Evolutionary conservation across 2,888 invertebrate genomes (phyloP), one percentile per base, ranked within the genome.

Genomic region (Pachymerium ferrugineum): DNA sequence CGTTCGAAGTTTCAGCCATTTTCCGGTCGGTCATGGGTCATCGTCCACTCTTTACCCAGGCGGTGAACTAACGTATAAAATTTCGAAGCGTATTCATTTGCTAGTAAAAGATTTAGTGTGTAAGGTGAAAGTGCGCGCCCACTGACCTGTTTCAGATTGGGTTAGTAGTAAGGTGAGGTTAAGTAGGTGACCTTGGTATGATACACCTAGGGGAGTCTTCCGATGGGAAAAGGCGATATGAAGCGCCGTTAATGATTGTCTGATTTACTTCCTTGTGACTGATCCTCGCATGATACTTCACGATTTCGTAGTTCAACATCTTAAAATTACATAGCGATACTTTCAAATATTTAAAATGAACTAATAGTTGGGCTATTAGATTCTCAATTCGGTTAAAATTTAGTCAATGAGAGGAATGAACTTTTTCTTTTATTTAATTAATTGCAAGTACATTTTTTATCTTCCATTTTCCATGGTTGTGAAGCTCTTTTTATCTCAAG

Each of bases 11-110:
- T 14, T 62, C 62, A 62, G n/a, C 25, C 14, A 25, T n/a, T 62
- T 62, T 62, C 62, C 62, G 62, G 62, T 62, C 28, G 62, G 62
- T 62, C 25, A 62, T 62, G 62, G 62, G 62, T 62, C 62, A 62
- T 62, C 62, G 62, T 62, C 62, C 62, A 62, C 25, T 62, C 28
- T 62, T 62, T 14, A 62, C 25, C 28, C 12, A 62, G 62, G 62
- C 62, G 62, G 62, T 62, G 28, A 62, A 62, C 28, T 14, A 62
- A 62, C 62, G 12, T 62, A 28, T 62, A 62, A 62, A n/a, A n/a
- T n/a, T 62, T 62, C 28, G 28, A 14, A 25, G 28, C 28, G 62
- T 22, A 28, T 62, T 62, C 22, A 62, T n/a, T 28, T 28, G 62
- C 22, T 22, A 62, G 62, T 62, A 25, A 62, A 25, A 62, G 28